These are phyloP conservation scores for Peribatodes rhomboidaria DNA, from an alignment of 2,888 invertebrate species.

Conservation along the genomic window DNA sequence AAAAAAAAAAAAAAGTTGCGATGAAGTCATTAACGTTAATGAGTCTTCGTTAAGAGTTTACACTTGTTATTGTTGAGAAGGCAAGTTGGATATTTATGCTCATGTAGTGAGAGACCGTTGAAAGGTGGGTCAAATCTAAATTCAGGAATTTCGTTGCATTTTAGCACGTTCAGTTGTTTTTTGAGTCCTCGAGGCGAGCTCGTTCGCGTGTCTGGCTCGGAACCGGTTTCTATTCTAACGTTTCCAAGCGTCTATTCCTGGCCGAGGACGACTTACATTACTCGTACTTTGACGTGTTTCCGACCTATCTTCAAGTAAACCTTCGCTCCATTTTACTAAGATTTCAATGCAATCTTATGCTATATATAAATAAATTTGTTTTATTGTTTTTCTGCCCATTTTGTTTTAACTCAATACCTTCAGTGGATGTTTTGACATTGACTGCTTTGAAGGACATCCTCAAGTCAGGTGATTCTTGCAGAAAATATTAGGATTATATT, in stretches of 20 bases:
- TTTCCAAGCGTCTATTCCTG: conserved; percentile 29
- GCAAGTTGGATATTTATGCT: conserved; percentile 1
- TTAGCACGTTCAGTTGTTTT: conserved; percentile 30
- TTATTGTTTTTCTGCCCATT: background rate
- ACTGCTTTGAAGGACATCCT: background rate
- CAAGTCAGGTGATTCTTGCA: background rate
- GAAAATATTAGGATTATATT: background rate
- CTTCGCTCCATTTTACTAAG: background rate
- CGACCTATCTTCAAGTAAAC: conserved; percentile 10
- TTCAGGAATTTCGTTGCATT: conserved; percentile 32
- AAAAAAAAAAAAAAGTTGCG: background rate
- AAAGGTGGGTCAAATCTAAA: conserved; percentile 13
- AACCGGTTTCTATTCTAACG: conserved; percentile 35
- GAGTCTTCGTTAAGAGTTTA: conserved; percentile 1
- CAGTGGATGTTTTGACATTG: background rate
- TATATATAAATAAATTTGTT: background rate
- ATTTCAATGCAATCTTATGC: background rate
- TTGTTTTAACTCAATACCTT: background rate
- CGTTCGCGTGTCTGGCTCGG: conserved; percentile 21
- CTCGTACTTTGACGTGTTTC: conserved; percentile 13
- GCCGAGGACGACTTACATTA: conserved; percentile 23
- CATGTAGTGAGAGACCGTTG: background rate
- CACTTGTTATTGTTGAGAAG: conserved; percentile 4
- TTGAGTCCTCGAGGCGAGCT: conserved; percentile 11
- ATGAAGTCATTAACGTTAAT: conserved; percentile 21